Conservation (phyloP, 2,888 invertebrate genomes). For the Pseudoips prasinana region DNA sequence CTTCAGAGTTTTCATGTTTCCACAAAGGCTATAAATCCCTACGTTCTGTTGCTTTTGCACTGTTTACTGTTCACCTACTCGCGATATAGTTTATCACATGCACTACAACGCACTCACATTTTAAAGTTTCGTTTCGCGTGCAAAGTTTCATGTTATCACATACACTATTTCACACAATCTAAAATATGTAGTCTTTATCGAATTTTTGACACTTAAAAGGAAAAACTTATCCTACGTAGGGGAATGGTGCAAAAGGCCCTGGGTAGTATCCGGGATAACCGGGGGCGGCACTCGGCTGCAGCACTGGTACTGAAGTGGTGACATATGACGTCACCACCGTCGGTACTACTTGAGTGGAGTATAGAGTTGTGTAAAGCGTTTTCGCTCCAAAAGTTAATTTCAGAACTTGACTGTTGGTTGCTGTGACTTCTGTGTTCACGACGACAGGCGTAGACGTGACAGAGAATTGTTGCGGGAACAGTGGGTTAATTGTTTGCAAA, state of each 20-base stretch:
- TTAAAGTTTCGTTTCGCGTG: constrained; percentile 46
- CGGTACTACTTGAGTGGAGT: constrained; percentile 91
- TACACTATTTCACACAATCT: constrained; percentile 43
- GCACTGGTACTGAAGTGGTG: constrained; percentile 89
- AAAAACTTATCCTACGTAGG: constrained; percentile 85
- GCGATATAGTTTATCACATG: constrained; percentile 67
- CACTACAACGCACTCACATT: constrained; percentile 55
- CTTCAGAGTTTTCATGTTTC: constrained; percentile 65
- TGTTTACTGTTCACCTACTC: constrained; percentile 63
- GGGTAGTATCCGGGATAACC: constrained; percentile 90
- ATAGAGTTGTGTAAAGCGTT: constrained; percentile 93
- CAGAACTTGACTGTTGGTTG: constrained; percentile 90
- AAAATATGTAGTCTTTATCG: constrained; percentile 30
- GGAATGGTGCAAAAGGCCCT: constrained; percentile 88
- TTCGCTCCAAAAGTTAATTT: constrained; percentile 96
- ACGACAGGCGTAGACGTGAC: constrained; percentile 91
- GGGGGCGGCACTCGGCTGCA: constrained; percentile 84
- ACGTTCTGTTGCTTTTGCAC: constrained; percentile 58
- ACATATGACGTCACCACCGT: constrained; percentile 92
- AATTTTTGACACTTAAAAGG: constrained; percentile 25
- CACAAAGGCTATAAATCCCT: constrained; percentile 64
- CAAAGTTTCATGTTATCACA: constrained; percentile 45
- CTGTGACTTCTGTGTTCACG: constrained; percentile 88
- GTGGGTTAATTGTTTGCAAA: constrained; percentile 81
- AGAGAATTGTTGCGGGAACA: constrained; percentile 85